phyloP scores from a whole-genome alignment of 2,797 vertebrate genomes.

The Melanotaenia boesemani region DNA sequence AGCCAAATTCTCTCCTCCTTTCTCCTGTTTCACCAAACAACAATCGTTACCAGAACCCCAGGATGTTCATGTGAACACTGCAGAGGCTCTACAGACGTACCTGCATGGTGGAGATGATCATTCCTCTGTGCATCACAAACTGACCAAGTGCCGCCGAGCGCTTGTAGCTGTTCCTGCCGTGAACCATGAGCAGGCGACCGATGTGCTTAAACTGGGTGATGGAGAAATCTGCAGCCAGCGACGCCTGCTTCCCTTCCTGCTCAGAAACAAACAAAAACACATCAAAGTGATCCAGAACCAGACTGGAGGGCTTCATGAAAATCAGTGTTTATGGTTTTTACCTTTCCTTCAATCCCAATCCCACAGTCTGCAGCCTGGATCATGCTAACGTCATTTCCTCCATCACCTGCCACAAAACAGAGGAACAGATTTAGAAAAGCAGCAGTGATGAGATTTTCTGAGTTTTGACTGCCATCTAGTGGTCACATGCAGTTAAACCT shows the following conservation, averaged over 20 bases:
- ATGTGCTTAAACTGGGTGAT: conserved; percentile 96
- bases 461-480: conserved; percentile 67
- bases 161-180: conserved; percentile 98
- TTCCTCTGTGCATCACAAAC: conserved; percentile 98
- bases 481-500: conserved; percentile 26
- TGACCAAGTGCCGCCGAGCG: conserved; percentile 96
- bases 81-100: conserved; percentile 62
- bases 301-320: no score
- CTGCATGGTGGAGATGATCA: conserved; percentile 99
- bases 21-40: no score
- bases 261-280: conserved; percentile 5
- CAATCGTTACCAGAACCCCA: no score
- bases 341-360: conserved; percentile 87
- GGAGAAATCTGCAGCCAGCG: conserved; percentile 97
- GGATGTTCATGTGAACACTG: no score
- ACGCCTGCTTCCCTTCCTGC: conserved; percentile 97
- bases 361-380: conserved; percentile 92
- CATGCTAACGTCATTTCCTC: conserved; percentile 99
- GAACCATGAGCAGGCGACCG: conserved; percentile 96
- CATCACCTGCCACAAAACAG: conserved; percentile 86
- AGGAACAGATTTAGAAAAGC: background rate
- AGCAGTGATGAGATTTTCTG: background rate
- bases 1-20: no score
- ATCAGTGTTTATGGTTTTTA: conserved; percentile 35
- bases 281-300: background rate